Evolutionary conservation across 2,797 vertebrate genomes (phyloP).

Genomic region (Falco biarmicus): DNA sequence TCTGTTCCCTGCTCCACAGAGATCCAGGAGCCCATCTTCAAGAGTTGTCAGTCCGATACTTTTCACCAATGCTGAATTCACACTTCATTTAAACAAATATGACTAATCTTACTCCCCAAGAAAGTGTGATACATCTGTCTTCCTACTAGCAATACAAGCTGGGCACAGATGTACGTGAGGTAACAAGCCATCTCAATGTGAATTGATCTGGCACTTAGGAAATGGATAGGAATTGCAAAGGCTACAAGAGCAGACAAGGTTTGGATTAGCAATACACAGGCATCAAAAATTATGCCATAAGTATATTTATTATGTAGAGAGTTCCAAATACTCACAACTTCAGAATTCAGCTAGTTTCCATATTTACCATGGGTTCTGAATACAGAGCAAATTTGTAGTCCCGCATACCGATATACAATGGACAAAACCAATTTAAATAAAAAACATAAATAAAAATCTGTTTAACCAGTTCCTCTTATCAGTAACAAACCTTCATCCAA

Average conservation of each 20-base stretch:
- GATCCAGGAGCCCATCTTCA: background rate
- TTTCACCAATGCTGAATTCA: conserved; percentile 16
- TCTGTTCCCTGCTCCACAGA: background rate
- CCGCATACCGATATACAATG: background rate
- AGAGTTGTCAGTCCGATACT: background rate
- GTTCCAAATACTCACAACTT: background rate
- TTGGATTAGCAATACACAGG: background rate
- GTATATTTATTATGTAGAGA: background rate
- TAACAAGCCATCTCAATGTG: background rate
- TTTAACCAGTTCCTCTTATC: background rate
- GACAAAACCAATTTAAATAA: background rate
- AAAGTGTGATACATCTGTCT: background rate
- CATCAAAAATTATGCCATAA: background rate
- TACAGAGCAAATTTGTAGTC: background rate
- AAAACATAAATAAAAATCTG: background rate
- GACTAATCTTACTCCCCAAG: background rate
- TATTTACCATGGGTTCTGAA: background rate
- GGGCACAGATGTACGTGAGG: background rate
- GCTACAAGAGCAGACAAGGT: background rate
- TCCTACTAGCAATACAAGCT: background rate
- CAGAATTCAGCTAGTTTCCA: background rate
- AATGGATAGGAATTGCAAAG: background rate
- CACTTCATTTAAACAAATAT: conserved; percentile 34
- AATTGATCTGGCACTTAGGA: background rate
- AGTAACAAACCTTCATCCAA: background rate